phyloP scores from a whole-genome alignment of 1,140 invertebrate species.

The Grapholita molesta region DNA sequence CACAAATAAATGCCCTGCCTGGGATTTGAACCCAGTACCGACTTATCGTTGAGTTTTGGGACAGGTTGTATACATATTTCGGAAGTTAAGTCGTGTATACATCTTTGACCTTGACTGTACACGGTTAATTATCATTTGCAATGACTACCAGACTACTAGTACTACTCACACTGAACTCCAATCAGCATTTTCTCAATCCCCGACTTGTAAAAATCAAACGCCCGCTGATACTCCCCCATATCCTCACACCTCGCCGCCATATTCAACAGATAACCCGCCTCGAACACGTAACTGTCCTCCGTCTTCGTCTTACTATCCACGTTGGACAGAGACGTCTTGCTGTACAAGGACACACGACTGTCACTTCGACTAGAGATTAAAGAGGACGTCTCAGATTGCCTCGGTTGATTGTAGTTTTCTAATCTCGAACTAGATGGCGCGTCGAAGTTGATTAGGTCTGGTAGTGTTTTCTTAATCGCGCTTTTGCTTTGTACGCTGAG shows the following conservation, averaged over 20 bases:
- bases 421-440: constrained; percentile 56
- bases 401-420: constrained; percentile 44
- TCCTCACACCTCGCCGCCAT: constrained; percentile 62
- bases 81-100: no score
- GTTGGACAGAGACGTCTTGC: constrained; percentile 42
- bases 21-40: no score
- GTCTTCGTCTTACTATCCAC: constrained; percentile 52
- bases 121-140: no score
- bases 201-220: constrained; percentile 68
- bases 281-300: constrained; percentile 71
- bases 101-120: no score
- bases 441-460: constrained; percentile 66
- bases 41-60: no score
- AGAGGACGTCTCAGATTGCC: constrained; percentile 32
- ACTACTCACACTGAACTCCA: constrained; percentile 76
- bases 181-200: constrained; percentile 75
- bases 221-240: constrained; percentile 53
- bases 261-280: constrained; percentile 67
- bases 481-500: constrained; percentile 44
- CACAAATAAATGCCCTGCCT: no score
- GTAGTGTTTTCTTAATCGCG: constrained; percentile 52
- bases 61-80: no score
- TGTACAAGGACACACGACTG: constrained; percentile 40
- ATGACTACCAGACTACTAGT: no score
- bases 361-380: constrained; percentile 32